phyloP scores from a whole-genome alignment of 2,888 invertebrate genomes.

The Harpalus rubripes region DNA sequence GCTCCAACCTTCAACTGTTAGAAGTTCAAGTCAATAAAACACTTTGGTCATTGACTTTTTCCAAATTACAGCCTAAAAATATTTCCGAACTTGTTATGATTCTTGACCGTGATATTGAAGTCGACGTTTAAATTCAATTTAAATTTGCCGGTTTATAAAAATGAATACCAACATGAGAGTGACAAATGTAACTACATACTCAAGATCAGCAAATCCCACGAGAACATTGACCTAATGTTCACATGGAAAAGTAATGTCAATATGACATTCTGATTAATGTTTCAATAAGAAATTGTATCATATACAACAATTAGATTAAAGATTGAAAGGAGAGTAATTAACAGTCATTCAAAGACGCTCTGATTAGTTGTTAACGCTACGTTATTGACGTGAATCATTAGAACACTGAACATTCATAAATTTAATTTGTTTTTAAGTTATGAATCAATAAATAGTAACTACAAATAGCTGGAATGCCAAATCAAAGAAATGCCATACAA shows the following conservation, averaged over 20 bases:
- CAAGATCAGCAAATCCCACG: constrained; percentile 54
- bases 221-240: constrained; percentile 63
- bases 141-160: constrained; percentile 56
- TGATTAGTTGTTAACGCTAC: constrained; percentile 16
- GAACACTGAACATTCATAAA: constrained; percentile 15
- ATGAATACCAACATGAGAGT: constrained; percentile 52
- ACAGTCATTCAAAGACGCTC: not conserved
- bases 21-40: constrained; percentile 44
- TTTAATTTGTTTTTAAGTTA: constrained; percentile 28
- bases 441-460: constrained; percentile 24
- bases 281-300: constrained; percentile 18
- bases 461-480: not conserved
- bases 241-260: constrained; percentile 47
- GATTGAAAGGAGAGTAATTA: not conserved
- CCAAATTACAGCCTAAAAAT: constrained; percentile 9
- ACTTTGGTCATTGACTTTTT: constrained; percentile 18
- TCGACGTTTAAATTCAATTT: constrained; percentile 41
- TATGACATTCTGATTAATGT: constrained; percentile 38
- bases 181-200: constrained; percentile 52
- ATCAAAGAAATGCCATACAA: constrained; percentile 22
- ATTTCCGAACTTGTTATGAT: not conserved
- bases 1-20: constrained; percentile 17
- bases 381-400: constrained; percentile 37
- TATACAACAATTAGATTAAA: not conserved
- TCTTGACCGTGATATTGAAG: constrained; percentile 20